A percentile compares a stretch with the other conserved stretches of the same genome.
Evolutionary conservation across 1,140 invertebrate species (phyloP).

Genomic region (Drosophila pseudoobscura): DNA sequence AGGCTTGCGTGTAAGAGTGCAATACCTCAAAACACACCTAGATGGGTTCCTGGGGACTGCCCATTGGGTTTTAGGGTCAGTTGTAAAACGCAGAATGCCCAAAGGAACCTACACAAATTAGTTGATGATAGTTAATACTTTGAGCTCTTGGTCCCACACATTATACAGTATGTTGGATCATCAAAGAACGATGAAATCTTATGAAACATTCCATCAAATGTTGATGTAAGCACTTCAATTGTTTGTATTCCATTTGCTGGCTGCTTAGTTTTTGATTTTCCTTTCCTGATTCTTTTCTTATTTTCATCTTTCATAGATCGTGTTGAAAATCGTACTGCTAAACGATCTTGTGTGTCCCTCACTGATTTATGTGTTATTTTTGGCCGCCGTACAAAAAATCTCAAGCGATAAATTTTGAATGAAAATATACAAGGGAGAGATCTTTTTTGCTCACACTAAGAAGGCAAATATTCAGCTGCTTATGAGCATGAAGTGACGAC

Average conservation of each 20-base stretch:
- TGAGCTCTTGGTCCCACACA: no score
- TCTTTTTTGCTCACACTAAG: conserved; percentile 31
- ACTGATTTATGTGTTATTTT: conserved; percentile 64
- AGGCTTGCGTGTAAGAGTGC: conserved; percentile 39
- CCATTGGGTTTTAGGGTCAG: neutral
- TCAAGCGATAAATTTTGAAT: conserved; percentile 38
- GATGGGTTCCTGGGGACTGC: conserved; percentile 2
- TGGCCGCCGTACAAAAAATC: conserved; percentile 13
- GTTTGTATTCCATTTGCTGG: neutral
- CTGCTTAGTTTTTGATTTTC: conserved; percentile 25
- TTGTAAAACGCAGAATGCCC: no score
- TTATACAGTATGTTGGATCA: no score
- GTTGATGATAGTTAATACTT: no score
- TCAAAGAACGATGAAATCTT: no score
- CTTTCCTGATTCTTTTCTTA: conserved; percentile 4
- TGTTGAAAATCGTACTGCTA: conserved; percentile 12
- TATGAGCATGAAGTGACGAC: conserved; percentile 55
- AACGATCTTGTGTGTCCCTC: conserved; percentile 31
- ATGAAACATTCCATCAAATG: no score
- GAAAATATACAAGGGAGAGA: conserved; percentile 56
- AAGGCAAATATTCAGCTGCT: conserved; percentile 38
- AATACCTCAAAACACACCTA: conserved; percentile 45
- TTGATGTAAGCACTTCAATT: neutral
- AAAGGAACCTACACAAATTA: no score
- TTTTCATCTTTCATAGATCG: neutral